A percentile compares a stretch with the other conserved stretches of the same genome.
These are phyloP conservation scores for Parelbella ahira DNA, from an alignment of 2,888 invertebrate species.

Conservation along the genomic window DNA sequence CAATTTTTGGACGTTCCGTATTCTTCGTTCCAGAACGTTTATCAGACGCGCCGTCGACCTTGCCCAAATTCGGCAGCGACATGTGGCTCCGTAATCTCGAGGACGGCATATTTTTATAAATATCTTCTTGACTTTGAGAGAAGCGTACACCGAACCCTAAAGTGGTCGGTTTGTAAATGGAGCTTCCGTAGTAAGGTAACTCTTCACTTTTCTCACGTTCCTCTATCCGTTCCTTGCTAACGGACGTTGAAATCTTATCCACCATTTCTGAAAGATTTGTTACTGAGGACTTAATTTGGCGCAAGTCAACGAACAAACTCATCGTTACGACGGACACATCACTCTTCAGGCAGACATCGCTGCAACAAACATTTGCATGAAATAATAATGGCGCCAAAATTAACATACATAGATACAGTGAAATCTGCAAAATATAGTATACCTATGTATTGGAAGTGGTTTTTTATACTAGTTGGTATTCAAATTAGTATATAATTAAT, in stretches of 20 bases:
- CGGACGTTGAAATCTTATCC: constrained; percentile 65
- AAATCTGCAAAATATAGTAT: too few species aligned
- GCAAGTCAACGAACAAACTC: constrained; percentile 75
- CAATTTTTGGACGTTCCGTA: constrained; percentile 53
- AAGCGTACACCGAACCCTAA: constrained; percentile 71
- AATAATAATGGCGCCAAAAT: too few species aligned
- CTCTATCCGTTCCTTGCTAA: constrained; percentile 48
- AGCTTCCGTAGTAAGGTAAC: constrained; percentile 42
- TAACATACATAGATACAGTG: too few species aligned
- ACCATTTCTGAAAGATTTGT: constrained; percentile 74
- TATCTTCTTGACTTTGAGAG: constrained; percentile 70
- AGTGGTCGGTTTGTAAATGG: constrained; percentile 65
- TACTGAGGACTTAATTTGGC: constrained; percentile 72
- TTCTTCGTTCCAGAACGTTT: constrained; percentile 43
- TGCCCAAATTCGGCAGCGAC: constrained; percentile 73
- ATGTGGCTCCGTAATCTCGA: constrained; percentile 69
- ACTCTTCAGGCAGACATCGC: not conserved
- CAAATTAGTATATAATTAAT: too few species aligned
- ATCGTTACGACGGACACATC: constrained; percentile 38
- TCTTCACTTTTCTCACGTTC: constrained; percentile 50
- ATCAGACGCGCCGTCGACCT: constrained; percentile 52
- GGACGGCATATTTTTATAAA: constrained; percentile 67
- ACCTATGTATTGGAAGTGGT: too few species aligned
- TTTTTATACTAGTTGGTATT: too few species aligned
- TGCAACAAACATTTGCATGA: constrained; percentile 14